Percentiles rank a stretch among this genome's conserved stretches.
Conservation (phyloP, 2,113 vertebrate genomes). For the Tinamus guttatus region DNA sequence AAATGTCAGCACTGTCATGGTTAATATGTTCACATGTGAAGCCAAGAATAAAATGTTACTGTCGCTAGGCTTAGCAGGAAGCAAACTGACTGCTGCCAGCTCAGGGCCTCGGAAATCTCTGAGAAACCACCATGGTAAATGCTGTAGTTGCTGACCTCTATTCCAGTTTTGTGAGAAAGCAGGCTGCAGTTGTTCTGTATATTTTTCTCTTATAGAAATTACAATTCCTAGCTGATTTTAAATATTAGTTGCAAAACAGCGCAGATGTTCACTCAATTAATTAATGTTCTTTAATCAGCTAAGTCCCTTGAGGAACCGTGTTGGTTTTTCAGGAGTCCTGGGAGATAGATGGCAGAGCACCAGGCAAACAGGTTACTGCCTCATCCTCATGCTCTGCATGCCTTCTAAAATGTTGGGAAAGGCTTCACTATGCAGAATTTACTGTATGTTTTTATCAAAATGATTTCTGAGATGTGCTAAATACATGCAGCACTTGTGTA, state of each 20-base stretch:
- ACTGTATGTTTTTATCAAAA: not conserved
- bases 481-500: not conserved
- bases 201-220: not conserved
- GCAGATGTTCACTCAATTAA: constrained; percentile 65
- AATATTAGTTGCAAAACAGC: constrained; percentile 42
- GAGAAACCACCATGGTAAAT: not conserved
- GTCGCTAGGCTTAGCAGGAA: not conserved
- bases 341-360: not conserved
- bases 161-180: not conserved
- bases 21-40: constrained; percentile 18
- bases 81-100: not conserved
- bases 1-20: constrained; percentile 51
- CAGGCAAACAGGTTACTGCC: not conserved
- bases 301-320: constrained; percentile 3
- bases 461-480: not conserved
- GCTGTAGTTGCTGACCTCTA: not conserved
- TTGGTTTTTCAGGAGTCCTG: constrained; percentile 10
- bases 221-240: constrained; percentile 22
- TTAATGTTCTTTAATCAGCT: constrained; percentile 57
- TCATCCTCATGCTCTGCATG: not conserved
- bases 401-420: not conserved
- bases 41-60: constrained; percentile 40
- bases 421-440: not conserved
- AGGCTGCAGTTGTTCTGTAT: not conserved
- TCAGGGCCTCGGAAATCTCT: not conserved